Base-by-base conservation (phyloP, 2,113 vertebrate genomes). In the Apaloderma vittatum region DNA sequence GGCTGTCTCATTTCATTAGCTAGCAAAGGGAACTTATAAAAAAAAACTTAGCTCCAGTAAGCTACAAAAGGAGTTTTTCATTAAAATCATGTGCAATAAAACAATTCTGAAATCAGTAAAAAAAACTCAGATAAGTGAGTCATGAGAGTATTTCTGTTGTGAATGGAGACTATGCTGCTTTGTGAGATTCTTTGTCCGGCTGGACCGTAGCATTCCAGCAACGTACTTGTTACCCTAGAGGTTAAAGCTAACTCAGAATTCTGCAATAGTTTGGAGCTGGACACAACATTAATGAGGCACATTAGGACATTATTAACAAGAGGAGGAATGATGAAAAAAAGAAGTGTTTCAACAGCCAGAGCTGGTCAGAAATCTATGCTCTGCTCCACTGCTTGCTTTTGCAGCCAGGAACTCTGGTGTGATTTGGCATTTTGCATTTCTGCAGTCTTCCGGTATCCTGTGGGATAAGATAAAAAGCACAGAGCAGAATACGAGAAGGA, bases 171-270 rank as follows among this genome's bases (percentile, higher is more conserved):
- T 13, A 7, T 12, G 6, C 32, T 30, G 40, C 68, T 79, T 29
- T 1, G 1, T 49, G 37, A 59, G 30, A 37, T 75, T 61, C 34
- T 61, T 48, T 55, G 24, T 76, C 32, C 27, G 0, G 0, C 12
- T 66, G 46, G 30, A 37, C 46, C 66, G 15, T 23, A 37, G 10
- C 6, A 15, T 18, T 22, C 40, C 24, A 26, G 23, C 30, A n/a
- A 52, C 24, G 24, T 37, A 26, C 23, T 68, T 8, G 17, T 32
- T 40, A 22, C 40, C 3, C 12, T 51, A 16, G 27, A 77, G 3
- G 24, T 36, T 57, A 32, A 81, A 81, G 23, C 15, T 45, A 34
- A 67, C 36, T 0, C 26, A 36, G 55, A 49, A 49, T 43, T 36
- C 32, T 57, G 36, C 43, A 67, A 4, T 22, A 55, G 32, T 24